A percentile compares a stretch with the other conserved stretches of the same genome.
phyloP scores from a whole-genome alignment of 2,888 invertebrate genomes.

The Epiblema foenella region DNA sequence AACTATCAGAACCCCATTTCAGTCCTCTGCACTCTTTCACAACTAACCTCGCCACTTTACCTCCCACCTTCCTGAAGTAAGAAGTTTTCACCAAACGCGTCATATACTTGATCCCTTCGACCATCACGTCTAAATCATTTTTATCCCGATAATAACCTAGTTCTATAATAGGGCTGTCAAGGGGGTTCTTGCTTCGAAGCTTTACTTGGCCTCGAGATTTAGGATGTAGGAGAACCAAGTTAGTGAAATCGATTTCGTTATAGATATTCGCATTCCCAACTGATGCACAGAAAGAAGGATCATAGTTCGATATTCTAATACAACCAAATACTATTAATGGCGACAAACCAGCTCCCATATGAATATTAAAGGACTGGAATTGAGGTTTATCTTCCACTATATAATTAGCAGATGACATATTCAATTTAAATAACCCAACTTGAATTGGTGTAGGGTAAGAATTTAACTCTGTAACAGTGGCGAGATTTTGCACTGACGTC shows the following conservation, averaged over 20 bases:
- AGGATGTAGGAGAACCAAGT: conserved; percentile 65
- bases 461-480: conserved; percentile 50
- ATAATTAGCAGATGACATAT: conserved; percentile 36
- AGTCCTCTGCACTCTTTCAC: conserved; percentile 82
- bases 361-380: conserved; percentile 67
- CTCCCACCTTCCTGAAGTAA: conserved; percentile 60
- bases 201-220: conserved; percentile 68
- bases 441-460: conserved; percentile 46
- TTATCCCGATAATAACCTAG: conserved; percentile 65
- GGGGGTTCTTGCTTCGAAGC: conserved; percentile 63
- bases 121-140: conserved; percentile 58
- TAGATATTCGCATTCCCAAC: conserved; percentile 59
- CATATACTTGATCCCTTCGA: conserved; percentile 65
- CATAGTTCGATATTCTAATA: conserved; percentile 54
- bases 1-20: conserved; percentile 81
- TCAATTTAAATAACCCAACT: conserved; percentile 46
- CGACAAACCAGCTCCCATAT: conserved; percentile 58
- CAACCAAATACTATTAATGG: conserved; percentile 56
- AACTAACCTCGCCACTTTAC: conserved; percentile 56
- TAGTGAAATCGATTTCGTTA: conserved; percentile 60
- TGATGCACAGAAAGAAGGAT: conserved; percentile 58
- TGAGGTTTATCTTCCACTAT: conserved; percentile 38
- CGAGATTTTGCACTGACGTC: conserved; percentile 51
- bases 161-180: conserved; percentile 67
- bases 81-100: conserved; percentile 60